Evolutionary conservation across 2,888 invertebrate genomes (phyloP).

Genomic region (Phytoseiulus persimilis): DNA sequence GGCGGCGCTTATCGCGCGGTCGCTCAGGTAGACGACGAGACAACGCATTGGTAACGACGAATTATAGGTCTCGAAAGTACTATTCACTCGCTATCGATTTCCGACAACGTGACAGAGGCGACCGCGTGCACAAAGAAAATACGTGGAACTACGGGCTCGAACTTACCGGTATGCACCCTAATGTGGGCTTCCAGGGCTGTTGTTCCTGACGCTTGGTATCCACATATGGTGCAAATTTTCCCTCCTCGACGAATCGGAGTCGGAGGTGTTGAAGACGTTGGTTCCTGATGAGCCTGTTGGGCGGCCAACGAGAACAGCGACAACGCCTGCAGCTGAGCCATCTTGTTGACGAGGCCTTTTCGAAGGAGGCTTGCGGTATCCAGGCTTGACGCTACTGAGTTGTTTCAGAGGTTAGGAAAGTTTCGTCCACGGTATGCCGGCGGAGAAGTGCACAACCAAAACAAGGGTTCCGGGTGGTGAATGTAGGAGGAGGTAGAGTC

Average conservation of each 20-base stretch:
- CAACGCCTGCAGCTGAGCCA: constrained; percentile 32
- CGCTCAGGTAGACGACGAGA: not conserved
- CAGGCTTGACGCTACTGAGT: constrained; percentile 10
- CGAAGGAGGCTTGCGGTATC: constrained; percentile 24
- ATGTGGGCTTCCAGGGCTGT: constrained; percentile 24
- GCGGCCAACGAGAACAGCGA: constrained; percentile 37
- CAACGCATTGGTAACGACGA: not conserved
- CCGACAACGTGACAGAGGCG: not conserved
- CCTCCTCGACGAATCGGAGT: constrained; percentile 34
- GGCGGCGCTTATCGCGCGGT: not conserved
- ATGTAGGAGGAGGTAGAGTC: not conserved
- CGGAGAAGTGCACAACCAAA: not conserved
- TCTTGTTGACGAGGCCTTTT: constrained; percentile 11
- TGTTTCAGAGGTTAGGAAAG: not conserved
- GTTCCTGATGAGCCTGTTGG: constrained; percentile 30
- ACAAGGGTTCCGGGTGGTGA: not conserved
- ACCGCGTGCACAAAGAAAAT: not conserved
- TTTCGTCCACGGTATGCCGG: not conserved
- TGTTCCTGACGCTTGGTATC: constrained; percentile 30
- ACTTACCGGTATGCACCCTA: constrained; percentile 29
- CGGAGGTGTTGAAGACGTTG: constrained; percentile 22
- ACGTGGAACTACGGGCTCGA: not conserved
- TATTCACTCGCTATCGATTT: not conserved
- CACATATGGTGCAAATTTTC: constrained; percentile 30
- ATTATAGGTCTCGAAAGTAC: not conserved